Conservation (phyloP, 2,888 invertebrate species). For the Eristalis arbustorum region DNA sequence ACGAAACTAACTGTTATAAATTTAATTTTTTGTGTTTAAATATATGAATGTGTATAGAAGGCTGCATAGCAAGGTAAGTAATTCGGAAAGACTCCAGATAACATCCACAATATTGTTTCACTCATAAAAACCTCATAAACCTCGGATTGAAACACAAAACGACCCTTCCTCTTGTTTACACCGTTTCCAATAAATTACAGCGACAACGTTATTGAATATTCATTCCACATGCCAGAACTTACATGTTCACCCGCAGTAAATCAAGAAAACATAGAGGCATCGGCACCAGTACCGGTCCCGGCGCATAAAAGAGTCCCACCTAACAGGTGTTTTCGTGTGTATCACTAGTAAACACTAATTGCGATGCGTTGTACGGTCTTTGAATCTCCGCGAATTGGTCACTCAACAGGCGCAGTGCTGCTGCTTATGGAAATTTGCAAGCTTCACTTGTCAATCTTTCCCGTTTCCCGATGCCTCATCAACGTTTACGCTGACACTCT, state of each 20-base stretch:
- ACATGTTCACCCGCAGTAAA: slow-evolving; percentile 61
- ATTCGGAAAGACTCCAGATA: neutral
- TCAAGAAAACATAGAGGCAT: slow-evolving; percentile 22
- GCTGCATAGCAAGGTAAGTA: neutral
- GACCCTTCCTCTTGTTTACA: slow-evolving; percentile 21
- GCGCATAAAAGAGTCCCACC: slow-evolving; percentile 36
- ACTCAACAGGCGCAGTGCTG: neutral
- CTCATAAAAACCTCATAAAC: neutral
- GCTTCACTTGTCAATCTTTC: slow-evolving; percentile 33
- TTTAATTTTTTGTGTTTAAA: neutral
- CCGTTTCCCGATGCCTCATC: slow-evolving; percentile 39
- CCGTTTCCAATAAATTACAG: slow-evolving; percentile 42
- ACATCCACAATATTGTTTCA: neutral
- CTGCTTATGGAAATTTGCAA: slow-evolving; percentile 45
- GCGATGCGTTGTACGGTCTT: slow-evolving; percentile 39
- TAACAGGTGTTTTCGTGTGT: slow-evolving; percentile 52
- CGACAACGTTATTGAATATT: slow-evolving; percentile 55
- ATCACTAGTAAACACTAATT: slow-evolving; percentile 49
- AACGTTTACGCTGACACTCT: slow-evolving; percentile 46
- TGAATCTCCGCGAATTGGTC: neutral
- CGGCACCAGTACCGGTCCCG: neutral
- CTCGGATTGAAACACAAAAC: neutral
- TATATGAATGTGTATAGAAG: neutral
- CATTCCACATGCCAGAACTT: slow-evolving; percentile 54
- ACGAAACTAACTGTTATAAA: neutral